Evolutionary conservation across 2,888 invertebrate genomes (phyloP), one percentile per base, ranked within the genome.

Genomic region (Melanargia galathea): DNA sequence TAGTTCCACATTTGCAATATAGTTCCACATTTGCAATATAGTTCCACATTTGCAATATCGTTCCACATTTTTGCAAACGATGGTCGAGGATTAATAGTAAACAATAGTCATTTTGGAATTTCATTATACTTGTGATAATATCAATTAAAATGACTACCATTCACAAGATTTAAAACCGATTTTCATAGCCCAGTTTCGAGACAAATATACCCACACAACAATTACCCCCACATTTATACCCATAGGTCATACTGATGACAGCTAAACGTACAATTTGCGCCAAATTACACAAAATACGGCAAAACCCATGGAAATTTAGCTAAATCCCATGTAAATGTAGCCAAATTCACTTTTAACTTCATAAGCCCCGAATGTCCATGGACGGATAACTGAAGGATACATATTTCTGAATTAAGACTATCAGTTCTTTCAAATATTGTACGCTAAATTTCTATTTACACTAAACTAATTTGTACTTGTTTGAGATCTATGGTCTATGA

Each of bases 341-440:
- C 26, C n/a, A n/a, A n/a, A n/a, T n/a, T n/a, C n/a, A n/a, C n/a
- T n/a, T 40, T 55, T n/a, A 43, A 48, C 3, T 16, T 35, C 26
- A 45, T 38, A 64, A 60, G 60, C 56, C 43, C 51, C 6, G n/a
- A 45, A 56, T 33, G 3, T 10, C 20, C 5, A 56, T 35, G 56
- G 56, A 64, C 54, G 64, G 60, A 60, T 64, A 64, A 60, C n/a
- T 35, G 49, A 60, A 3, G 48, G 46, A 51, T 56, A 58, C 52
- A 52, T 35, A 40, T 16, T 8, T 16, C 8, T 43, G 16, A 8
- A 1, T 0, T 2, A 45, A 22, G 22, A 22, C 7, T 35, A 11
- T 38, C 35, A 46, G 11, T 10, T 20, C 3, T 18, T 18, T 18
- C 8, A 46, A 11, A 2, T 4, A 3, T 46, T 11, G 4, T 3